A percentile compares a stretch with the other conserved stretches of the same genome.
These are phyloP conservation scores for Xestia c-nigrum DNA, from an alignment of 2,888 invertebrate species.

Conservation along the genomic window DNA sequence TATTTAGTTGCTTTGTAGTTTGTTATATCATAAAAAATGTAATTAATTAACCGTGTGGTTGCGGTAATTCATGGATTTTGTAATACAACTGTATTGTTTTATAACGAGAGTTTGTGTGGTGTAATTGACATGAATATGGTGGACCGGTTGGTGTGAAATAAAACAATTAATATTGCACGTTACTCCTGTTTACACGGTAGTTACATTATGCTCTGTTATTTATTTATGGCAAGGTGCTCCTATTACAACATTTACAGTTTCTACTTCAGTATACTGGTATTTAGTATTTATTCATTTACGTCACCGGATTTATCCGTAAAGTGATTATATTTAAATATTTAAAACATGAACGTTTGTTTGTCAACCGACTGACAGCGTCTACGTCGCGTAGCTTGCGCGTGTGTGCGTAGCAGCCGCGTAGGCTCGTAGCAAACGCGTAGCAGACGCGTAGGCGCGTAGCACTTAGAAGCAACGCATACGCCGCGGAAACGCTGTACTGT, in stretches of 20 bases:
- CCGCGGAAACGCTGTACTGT: neutral
- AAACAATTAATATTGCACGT: conserved; percentile 29
- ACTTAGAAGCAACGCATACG: neutral
- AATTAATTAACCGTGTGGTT: conserved; percentile 21
- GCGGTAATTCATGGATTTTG: conserved; percentile 14
- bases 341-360: neutral
- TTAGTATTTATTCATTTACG: neutral
- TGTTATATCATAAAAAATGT: conserved; percentile 24
- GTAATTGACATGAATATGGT: conserved; percentile 34
- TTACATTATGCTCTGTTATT: conserved; percentile 15
- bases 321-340: neutral
- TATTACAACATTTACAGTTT: neutral
- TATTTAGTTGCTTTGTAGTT: conserved; percentile 42
- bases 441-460: conserved; percentile 1
- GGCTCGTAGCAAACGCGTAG: neutral
- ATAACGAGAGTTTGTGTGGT: conserved; percentile 22
- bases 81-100: conserved; percentile 24
- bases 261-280: neutral
- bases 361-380: neutral
- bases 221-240: neutral
- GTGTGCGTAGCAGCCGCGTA: neutral
- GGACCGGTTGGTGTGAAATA: conserved; percentile 15
- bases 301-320: neutral
- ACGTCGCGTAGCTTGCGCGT: neutral
- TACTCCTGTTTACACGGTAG: conserved; percentile 8